Conservation (phyloP, 2,888 invertebrate genomes). For the Imbricaverruca yamaguchii region DNA sequence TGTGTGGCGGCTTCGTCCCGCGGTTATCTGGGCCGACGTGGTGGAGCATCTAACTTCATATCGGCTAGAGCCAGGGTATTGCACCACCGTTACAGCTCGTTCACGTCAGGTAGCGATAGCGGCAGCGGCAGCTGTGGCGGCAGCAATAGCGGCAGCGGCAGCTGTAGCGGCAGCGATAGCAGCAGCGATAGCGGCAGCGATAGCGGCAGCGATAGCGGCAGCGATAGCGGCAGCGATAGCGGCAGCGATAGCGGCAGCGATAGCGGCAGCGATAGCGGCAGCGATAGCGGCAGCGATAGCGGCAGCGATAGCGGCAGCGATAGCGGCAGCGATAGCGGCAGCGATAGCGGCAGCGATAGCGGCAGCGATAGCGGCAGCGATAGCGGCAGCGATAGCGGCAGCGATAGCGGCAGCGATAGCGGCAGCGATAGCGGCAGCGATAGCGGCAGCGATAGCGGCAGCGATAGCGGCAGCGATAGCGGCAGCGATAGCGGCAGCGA, state of each 20-base stretch:
- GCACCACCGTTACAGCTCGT: background rate
- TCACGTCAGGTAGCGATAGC: background rate
- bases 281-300: background rate
- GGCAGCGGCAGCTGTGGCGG: background rate
- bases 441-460: too few relatives aligned
- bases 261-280: slow-evolving; percentile 12
- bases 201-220: too few relatives aligned
- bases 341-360: background rate
- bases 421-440: background rate
- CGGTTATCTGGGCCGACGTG: too few relatives aligned
- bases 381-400: background rate
- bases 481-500: background rate
- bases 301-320: slow-evolving; percentile 5
- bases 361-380: background rate
- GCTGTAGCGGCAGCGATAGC: background rate
- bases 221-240: background rate
- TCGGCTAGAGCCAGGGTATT: too few relatives aligned
- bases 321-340: slow-evolving; percentile 12
- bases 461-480: too few relatives aligned
- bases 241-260: background rate
- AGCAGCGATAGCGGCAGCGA: slow-evolving; percentile 4
- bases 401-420: background rate
- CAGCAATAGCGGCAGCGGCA: background rate
- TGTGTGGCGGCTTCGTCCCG: too few relatives aligned
- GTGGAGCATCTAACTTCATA: too few relatives aligned